Evolutionary conservation across 2,888 invertebrate species (phyloP).

Genomic region (Clepsis dumicolana): DNA sequence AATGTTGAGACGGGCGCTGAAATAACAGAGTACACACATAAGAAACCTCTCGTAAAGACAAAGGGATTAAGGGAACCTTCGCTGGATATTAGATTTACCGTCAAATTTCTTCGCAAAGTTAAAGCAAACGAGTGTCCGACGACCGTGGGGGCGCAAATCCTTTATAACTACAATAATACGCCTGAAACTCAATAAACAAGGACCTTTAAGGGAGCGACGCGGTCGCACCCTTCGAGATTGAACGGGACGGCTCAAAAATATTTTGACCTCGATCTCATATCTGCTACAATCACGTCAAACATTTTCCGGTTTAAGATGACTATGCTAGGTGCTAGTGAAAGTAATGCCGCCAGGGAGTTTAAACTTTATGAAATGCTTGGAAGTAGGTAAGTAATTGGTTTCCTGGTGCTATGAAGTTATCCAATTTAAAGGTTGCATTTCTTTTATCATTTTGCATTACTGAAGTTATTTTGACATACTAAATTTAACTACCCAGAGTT

Average conservation of each 20-base stretch:
- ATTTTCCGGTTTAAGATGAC: background rate
- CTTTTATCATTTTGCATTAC: background rate
- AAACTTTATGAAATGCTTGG: slow-evolving; percentile 1
- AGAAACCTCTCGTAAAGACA: slow-evolving; percentile 52
- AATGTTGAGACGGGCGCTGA: slow-evolving; percentile 50
- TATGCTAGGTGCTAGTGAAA: background rate
- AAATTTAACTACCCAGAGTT: no score
- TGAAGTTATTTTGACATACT: no score
- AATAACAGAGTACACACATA: slow-evolving; percentile 52
- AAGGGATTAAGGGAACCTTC: slow-evolving; percentile 60
- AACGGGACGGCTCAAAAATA: slow-evolving; percentile 49
- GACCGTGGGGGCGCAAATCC: slow-evolving; percentile 50
- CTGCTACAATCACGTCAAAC: slow-evolving; percentile 15
- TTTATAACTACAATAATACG: slow-evolving; percentile 54
- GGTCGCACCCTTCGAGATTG: slow-evolving; percentile 50
- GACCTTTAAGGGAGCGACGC: slow-evolving; percentile 49
- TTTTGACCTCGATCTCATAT: slow-evolving; percentile 42
- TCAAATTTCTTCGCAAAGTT: slow-evolving; percentile 61
- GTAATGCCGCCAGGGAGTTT: background rate
- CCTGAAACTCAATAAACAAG: slow-evolving; percentile 57
- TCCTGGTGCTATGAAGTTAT: background rate
- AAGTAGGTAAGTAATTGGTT: background rate
- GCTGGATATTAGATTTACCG: slow-evolving; percentile 66
- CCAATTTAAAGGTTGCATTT: background rate
- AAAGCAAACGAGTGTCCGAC: slow-evolving; percentile 55